Evolutionary conservation across 2,888 invertebrate species (phyloP).

Genomic region (Pandemis corylana): DNA sequence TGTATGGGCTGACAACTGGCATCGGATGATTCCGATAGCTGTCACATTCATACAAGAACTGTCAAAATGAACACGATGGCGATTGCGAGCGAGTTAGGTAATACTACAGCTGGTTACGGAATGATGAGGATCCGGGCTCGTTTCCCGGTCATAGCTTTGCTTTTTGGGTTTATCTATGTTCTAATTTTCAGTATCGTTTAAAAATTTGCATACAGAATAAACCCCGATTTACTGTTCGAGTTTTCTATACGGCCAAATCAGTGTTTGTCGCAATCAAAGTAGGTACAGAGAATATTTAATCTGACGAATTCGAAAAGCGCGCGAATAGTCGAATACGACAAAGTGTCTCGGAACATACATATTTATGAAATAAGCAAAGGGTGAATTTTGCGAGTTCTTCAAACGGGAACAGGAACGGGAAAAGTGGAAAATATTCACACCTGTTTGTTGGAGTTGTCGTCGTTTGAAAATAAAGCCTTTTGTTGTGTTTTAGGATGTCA

Average conservation of each 20-base stretch:
- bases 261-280: not conserved
- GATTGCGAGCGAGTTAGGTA: no score
- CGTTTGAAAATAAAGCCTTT: not conserved
- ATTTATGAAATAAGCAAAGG: constrained; percentile 36
- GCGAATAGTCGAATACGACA: not conserved
- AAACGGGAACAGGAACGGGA: not conserved
- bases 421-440: not conserved
- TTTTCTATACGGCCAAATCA: not conserved
- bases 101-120: no score
- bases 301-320: not conserved
- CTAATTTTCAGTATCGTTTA: no score
- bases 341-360: constrained; percentile 24
- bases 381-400: constrained; percentile 28
- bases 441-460: not conserved
- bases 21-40: no score
- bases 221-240: not conserved
- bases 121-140: no score
- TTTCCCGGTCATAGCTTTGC: no score
- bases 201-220: no score
- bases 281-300: constrained; percentile 5
- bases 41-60: no score
- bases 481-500: not conserved
- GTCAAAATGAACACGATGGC: no score
- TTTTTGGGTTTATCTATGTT: no score
- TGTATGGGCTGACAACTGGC: no score